Percentiles rank a stretch among this genome's conserved stretches.
phyloP scores from a whole-genome alignment of 1,140 invertebrate species.

The Eubasilissa regina region DNA sequence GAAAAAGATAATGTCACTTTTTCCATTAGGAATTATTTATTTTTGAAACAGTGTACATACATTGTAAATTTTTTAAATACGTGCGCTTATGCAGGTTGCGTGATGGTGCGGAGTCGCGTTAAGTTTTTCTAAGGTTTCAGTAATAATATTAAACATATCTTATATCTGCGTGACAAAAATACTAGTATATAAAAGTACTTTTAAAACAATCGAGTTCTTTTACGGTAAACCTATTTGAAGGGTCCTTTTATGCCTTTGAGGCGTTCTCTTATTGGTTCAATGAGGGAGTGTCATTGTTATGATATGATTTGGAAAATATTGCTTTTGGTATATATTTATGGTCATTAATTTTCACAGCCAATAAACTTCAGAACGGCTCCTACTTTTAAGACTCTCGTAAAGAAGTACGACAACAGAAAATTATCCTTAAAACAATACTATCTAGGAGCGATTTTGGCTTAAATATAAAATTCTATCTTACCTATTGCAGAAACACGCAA shows the following conservation, averaged over 20 bases:
- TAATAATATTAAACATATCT: not conserved
- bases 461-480: no score
- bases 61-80: no score
- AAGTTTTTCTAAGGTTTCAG: not conserved
- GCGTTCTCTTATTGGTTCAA: not conserved
- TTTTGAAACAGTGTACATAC: no score
- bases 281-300: conserved; percentile 8
- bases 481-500: no score
- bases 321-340: not conserved
- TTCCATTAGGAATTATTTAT: no score
- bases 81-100: not conserved
- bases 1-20: no score
- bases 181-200: not conserved
- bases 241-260: not conserved
- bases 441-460: no score
- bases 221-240: not conserved
- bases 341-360: not conserved
- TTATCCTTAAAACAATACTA: not conserved
- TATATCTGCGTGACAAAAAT: not conserved
- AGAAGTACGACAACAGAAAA: not conserved
- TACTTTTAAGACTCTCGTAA: not conserved
- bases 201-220: not conserved
- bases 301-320: conserved; percentile 24
- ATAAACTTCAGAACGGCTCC: not conserved
- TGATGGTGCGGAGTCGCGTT: not conserved